phyloP scores from a whole-genome alignment of 2,113 vertebrate genomes.

The Sinosuthora webbiana region DNA sequence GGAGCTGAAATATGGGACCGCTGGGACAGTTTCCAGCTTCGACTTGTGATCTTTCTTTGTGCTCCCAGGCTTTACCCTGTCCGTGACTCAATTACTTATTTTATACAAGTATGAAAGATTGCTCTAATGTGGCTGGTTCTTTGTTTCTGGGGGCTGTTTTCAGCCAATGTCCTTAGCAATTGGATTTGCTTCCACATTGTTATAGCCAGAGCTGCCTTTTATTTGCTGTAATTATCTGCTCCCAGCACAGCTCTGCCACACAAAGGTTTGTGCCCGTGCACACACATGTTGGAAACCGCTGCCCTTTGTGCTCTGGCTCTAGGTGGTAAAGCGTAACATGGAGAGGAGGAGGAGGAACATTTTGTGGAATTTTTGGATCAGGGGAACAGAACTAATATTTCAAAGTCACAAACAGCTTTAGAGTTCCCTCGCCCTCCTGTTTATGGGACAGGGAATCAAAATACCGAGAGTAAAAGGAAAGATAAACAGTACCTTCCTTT shows the following conservation, averaged over 20 bases:
- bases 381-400: neutral
- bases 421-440: conserved; percentile 8
- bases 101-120: conserved; percentile 24
- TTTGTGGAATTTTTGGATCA: neutral
- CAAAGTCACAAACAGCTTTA: neutral
- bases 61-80: neutral
- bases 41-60: conserved; percentile 22
- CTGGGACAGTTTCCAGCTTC: neutral
- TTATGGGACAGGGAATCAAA: neutral
- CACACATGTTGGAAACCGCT: neutral
- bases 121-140: conserved; percentile 19
- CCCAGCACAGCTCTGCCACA: neutral
- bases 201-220: conserved; percentile 43
- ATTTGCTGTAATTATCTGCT: conserved; percentile 22
- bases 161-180: neutral
- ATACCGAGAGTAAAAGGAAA: conserved; percentile 48
- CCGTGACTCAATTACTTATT: conserved; percentile 8
- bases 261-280: neutral
- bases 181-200: conserved; percentile 20
- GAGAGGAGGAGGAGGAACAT: neutral
- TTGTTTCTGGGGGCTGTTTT: conserved; percentile 23
- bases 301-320: neutral
- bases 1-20: neutral
- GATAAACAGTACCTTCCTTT: conserved; percentile 65
- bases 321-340: neutral